These are phyloP conservation scores for Anolis sagrei DNA, from an alignment of 2,113 vertebrate species.

Conservation along the genomic window DNA sequence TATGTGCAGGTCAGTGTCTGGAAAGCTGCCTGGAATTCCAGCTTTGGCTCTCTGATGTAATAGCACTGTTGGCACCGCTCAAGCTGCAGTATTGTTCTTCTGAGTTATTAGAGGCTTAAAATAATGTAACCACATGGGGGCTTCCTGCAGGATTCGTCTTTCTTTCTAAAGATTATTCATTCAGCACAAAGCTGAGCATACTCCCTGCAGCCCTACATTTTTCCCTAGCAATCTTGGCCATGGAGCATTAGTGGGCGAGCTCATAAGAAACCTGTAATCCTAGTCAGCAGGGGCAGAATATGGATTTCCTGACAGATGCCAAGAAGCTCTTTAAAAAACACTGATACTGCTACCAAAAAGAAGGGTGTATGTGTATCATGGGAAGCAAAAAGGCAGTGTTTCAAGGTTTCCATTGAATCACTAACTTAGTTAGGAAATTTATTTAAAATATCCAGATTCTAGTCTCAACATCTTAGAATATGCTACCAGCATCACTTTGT, in stretches of 20 bases:
- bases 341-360: neutral
- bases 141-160: neutral
- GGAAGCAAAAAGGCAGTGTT: neutral
- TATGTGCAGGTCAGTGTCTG: conserved; percentile 20
- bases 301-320: conserved; percentile 18
- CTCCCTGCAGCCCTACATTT: neutral
- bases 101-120: neutral
- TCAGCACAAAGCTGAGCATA: neutral
- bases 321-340: neutral
- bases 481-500: neutral
- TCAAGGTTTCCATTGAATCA: neutral
- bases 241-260: neutral
- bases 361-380: neutral
- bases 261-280: neutral
- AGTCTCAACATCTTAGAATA: neutral
- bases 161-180: neutral
- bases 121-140: neutral
- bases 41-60: conserved; percentile 32
- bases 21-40: conserved; percentile 25
- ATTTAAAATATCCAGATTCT: neutral
- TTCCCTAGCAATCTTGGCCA: neutral
- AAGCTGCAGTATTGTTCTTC: neutral
- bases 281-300: neutral
- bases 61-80: neutral
- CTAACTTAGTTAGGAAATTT: neutral